These are phyloP conservation scores for Oceanites oceanicus DNA, from an alignment of 2,113 vertebrate genomes.

Conservation along the genomic window DNA sequence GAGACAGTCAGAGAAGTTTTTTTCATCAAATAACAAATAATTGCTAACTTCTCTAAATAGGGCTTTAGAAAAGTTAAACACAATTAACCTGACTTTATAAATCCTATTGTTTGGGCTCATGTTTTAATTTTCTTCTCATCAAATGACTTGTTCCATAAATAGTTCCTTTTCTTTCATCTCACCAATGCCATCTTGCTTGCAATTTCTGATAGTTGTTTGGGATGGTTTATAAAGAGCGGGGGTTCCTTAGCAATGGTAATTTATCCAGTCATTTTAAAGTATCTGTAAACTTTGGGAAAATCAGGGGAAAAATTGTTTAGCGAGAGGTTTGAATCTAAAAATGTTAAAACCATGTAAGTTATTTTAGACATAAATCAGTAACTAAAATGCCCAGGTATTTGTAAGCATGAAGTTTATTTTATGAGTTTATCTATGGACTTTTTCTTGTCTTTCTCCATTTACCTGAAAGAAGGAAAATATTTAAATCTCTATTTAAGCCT, in stretches of 20 bases:
- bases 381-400: neutral
- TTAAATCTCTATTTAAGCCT: neutral
- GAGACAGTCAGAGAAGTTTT: neutral
- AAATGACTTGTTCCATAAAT: neutral
- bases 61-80: neutral
- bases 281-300: neutral
- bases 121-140: neutral
- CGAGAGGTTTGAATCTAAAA: neutral
- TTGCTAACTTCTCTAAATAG: neutral
- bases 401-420: neutral
- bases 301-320: neutral
- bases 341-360: neutral
- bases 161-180: neutral
- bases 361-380: neutral
- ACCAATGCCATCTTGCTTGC: neutral
- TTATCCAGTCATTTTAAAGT: neutral
- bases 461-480: neutral
- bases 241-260: neutral
- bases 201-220: neutral
- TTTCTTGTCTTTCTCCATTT: neutral
- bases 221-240: neutral
- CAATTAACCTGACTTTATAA: neutral
- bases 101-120: neutral
- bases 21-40: neutral
- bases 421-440: neutral